These are phyloP conservation scores for Cactoblastis cactorum DNA, from an alignment of 2,888 invertebrate species.

Conservation along the genomic window DNA sequence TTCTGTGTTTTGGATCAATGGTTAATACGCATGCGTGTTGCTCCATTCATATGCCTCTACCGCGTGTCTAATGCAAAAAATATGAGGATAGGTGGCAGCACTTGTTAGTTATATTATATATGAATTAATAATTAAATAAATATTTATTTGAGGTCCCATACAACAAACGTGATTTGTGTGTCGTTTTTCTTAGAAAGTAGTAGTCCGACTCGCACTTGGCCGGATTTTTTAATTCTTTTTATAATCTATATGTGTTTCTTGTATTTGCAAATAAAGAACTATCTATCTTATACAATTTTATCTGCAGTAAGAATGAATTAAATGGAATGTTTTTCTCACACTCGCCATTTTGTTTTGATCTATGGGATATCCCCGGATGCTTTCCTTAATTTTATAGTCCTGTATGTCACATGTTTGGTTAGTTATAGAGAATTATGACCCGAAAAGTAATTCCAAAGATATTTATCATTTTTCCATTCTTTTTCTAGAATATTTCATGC, in stretches of 20 bases:
- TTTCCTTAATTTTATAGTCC: slow-evolving; percentile 15
- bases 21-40: slow-evolving; percentile 64
- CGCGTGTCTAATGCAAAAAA: slow-evolving; percentile 30
- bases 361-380: slow-evolving; percentile 6
- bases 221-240: no score
- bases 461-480: no score
- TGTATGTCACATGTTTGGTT: slow-evolving; percentile 7
- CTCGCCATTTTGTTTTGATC: not conserved
- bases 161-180: no score
- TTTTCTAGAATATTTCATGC: no score
- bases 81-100: slow-evolving; percentile 51
- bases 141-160: not conserved
- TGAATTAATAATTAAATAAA: no score
- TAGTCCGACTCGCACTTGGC: no score
- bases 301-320: no score
- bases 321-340: not conserved
- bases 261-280: no score
- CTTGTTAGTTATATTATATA: not conserved
- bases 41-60: slow-evolving; percentile 49
- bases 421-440: not conserved
- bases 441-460: not conserved
- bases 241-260: no score
- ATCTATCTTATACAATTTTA: no score
- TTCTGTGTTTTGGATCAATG: slow-evolving; percentile 61
- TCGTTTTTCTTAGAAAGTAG: no score